phyloP scores from a whole-genome alignment of 2,888 invertebrate species.

The Megamerina dolium region DNA sequence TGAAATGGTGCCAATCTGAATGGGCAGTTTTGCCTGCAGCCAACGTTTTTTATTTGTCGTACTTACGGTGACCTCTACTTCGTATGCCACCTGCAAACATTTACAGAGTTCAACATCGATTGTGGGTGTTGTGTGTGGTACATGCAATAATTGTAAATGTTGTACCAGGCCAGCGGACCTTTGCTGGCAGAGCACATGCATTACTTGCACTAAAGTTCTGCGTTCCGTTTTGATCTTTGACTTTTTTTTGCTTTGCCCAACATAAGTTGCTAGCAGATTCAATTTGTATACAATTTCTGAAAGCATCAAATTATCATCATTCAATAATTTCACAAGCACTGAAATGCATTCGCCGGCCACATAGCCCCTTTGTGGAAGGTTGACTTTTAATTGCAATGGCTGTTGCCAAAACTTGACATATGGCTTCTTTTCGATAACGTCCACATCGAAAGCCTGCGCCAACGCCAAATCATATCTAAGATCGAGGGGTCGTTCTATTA shows the following conservation, averaged over 20 bases:
- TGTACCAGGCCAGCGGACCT: slow-evolving; percentile 22
- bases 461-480: slow-evolving; percentile 4
- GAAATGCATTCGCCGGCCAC: slow-evolving; percentile 33
- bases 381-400: slow-evolving; percentile 31
- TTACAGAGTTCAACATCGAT: slow-evolving; percentile 24
- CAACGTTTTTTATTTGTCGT: slow-evolving; percentile 24
- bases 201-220: slow-evolving; percentile 22
- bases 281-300: slow-evolving; percentile 29
- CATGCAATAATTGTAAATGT: slow-evolving; percentile 29
- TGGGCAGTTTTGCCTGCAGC: slow-evolving; percentile 27
- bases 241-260: slow-evolving; percentile 25
- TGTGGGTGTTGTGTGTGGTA: slow-evolving; percentile 30
- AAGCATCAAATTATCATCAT: slow-evolving; percentile 28
- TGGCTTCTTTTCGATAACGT: slow-evolving; percentile 24
- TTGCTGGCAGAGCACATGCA: slow-evolving; percentile 19
- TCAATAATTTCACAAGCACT: slow-evolving; percentile 32
- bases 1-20: slow-evolving; percentile 27
- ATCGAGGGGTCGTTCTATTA: slow-evolving; percentile 17
- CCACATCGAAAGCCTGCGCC: slow-evolving; percentile 19
- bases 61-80: slow-evolving; percentile 32
- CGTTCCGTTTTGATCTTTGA: slow-evolving; percentile 22
- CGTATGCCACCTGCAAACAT: slow-evolving; percentile 36
- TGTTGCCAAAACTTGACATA: slow-evolving; percentile 34
- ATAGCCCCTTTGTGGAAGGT: slow-evolving; percentile 31
- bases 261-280: slow-evolving; percentile 29